Percentiles rank a stretch among this genome's conserved stretches.
Evolutionary conservation across 2,797 vertebrate species (phyloP).

Genomic region (Chelonia mydas): DNA sequence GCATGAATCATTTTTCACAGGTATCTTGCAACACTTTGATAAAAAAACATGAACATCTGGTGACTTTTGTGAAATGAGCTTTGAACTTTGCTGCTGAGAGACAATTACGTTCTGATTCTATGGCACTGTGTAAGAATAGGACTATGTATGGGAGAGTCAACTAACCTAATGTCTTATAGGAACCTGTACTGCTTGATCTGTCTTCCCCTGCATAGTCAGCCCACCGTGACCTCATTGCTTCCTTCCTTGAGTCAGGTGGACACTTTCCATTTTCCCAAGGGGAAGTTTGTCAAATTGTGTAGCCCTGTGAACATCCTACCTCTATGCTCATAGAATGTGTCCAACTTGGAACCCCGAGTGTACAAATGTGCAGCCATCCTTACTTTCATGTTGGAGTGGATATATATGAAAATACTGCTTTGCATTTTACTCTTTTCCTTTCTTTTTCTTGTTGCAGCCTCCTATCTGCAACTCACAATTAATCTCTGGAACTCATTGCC

Average conservation of each 20-base stretch:
- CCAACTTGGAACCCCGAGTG: background rate
- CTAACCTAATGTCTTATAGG: background rate
- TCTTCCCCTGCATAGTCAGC: background rate
- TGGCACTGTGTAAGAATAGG: background rate
- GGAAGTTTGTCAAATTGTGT: background rate
- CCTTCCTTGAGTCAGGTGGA: rapidly evolving
- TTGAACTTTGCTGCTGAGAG: background rate
- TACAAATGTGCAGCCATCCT: background rate
- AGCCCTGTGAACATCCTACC: background rate
- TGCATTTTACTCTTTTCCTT: background rate
- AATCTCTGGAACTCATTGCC: background rate
- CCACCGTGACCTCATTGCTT: background rate
- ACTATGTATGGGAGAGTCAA: background rate
- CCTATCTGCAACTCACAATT: background rate
- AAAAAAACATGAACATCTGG: background rate
- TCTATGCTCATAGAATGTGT: background rate
- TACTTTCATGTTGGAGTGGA: background rate
- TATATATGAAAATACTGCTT: background rate
- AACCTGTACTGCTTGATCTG: background rate
- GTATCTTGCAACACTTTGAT: background rate
- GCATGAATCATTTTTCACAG: background rate
- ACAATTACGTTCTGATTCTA: background rate
- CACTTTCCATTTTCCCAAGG: background rate
- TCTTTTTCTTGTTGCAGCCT: background rate
- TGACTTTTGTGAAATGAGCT: background rate